phyloP scores from a whole-genome alignment of 2,113 vertebrate species.

The Cyphomyrus plagiostoma region DNA sequence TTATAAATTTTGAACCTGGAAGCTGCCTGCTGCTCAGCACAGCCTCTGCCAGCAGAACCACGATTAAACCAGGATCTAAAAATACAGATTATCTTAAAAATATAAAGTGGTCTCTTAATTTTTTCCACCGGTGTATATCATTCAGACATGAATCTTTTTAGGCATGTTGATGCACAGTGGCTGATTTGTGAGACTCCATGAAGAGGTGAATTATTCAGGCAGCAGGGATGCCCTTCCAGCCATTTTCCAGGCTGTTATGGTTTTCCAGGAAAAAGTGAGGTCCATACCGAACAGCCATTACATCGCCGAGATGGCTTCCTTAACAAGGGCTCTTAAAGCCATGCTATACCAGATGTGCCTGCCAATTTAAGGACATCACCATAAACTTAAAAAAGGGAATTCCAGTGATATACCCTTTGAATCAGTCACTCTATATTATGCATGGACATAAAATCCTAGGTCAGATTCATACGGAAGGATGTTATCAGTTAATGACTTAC shows the following conservation, averaged over 20 bases:
- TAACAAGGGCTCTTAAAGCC: background rate
- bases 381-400: background rate
- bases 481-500: background rate
- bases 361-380: constrained; percentile 16
- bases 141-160: background rate
- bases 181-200: background rate
- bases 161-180: background rate
- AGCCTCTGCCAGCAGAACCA: too few species aligned
- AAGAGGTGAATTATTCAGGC: constrained; percentile 21
- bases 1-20: too few species aligned
- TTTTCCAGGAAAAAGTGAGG: constrained; percentile 22
- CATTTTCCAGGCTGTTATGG: background rate
- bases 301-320: constrained; percentile 6
- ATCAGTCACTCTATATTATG: background rate
- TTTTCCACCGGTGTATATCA: background rate
- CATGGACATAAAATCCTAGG: background rate
- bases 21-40: too few species aligned
- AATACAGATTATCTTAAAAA: too few species aligned
- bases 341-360: constrained; percentile 13
- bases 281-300: constrained; percentile 22
- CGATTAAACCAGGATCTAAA: too few species aligned
- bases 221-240: constrained; percentile 21
- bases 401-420: background rate
- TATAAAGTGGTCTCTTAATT: too few species aligned
- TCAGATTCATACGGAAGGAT: background rate